phyloP scores from a whole-genome alignment of 1,140 invertebrate species.

The Drosophila bifasciata region DNA sequence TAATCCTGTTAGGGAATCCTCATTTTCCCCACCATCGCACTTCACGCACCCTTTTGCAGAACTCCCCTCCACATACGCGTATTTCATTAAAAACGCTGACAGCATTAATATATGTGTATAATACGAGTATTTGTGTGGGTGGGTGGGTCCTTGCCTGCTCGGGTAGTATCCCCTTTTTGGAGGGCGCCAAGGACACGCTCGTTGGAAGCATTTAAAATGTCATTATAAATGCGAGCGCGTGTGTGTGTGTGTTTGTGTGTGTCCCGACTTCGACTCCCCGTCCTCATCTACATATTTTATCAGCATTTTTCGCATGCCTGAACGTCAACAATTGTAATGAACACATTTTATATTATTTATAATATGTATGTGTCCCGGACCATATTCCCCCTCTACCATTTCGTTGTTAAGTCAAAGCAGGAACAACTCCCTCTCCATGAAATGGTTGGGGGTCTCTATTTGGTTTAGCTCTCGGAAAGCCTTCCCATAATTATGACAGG shows the following conservation, averaged over 20 bases:
- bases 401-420: neutral
- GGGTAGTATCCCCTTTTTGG: neutral
- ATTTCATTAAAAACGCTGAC: slow-evolving; percentile 53
- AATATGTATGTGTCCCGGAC: slow-evolving; percentile 24
- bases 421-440: slow-evolving; percentile 10
- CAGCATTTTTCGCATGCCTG: slow-evolving; percentile 74
- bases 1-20: slow-evolving; percentile 30
- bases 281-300: slow-evolving; percentile 69
- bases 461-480: slow-evolving; percentile 40
- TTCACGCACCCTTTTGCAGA: neutral
- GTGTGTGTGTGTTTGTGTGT: slow-evolving; percentile 25
- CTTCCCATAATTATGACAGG: slow-evolving; percentile 64
- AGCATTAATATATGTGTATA: slow-evolving; percentile 55
- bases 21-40: neutral
- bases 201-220: slow-evolving; percentile 69
- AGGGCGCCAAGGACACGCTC: slow-evolving; percentile 59
- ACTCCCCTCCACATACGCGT: slow-evolving; percentile 23
- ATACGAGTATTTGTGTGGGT: slow-evolving; percentile 27
- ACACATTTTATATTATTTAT: slow-evolving; percentile 75
- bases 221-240: slow-evolving; percentile 69
- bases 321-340: slow-evolving; percentile 73
- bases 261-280: neutral
- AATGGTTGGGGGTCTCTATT: slow-evolving; percentile 17
- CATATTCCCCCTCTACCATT: slow-evolving; percentile 2
- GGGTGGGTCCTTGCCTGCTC: neutral